Base-by-base conservation (phyloP, 2,888 invertebrate genomes). In the Mimumesa dahlbomi region DNA sequence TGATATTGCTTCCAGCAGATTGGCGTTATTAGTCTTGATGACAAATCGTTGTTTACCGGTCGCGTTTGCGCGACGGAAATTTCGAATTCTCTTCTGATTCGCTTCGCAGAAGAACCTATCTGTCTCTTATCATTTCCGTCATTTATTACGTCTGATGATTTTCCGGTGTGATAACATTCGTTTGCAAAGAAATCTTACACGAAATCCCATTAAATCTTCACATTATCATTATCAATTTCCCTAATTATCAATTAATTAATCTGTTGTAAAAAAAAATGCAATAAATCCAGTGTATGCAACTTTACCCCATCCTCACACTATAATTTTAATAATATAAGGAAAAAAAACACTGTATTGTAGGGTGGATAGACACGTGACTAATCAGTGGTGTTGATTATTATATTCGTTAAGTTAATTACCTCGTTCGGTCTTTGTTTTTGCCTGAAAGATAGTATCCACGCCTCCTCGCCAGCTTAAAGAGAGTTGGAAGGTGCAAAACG, bases 11-110 rank as follows among this genome's bases (percentile, higher is more conserved):
- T 38, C 21, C 22, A 43, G 59, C 50, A 31, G 53, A 72, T 40
- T 42, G 61, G 21, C 48, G 77, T 77, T 77, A 77, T 77, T 77
- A 77, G 71, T 77, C 71, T 71, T 54, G 71, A 66, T 68, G 78
- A 77, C 63, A 78, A 77, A 77, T 74, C 68, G 78, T 58, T 77
- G 71, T 77, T 77, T 77, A 70, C 68, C 43, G 64, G 73, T 52
- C 62, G 62, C 46, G 65, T 50, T 42, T 45, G 36, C 45, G n/a
- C 48, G 40, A 72, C 61, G 53, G 56, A 73, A 52, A 53, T 3
- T 25, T 25, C 25, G 4, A 25, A 3, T 25, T 25, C 7, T 25
- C 25, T n/a, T n/a, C 25, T 25, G 25, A 29, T n/a, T n/a, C n/a
- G n/a, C n/a, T n/a, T n/a, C n/a, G n/a, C n/a, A n/a, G 25, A 40